Evolutionary conservation across 2,797 vertebrate species (phyloP).

Genomic region (Tamandua tetradactyla): DNA sequence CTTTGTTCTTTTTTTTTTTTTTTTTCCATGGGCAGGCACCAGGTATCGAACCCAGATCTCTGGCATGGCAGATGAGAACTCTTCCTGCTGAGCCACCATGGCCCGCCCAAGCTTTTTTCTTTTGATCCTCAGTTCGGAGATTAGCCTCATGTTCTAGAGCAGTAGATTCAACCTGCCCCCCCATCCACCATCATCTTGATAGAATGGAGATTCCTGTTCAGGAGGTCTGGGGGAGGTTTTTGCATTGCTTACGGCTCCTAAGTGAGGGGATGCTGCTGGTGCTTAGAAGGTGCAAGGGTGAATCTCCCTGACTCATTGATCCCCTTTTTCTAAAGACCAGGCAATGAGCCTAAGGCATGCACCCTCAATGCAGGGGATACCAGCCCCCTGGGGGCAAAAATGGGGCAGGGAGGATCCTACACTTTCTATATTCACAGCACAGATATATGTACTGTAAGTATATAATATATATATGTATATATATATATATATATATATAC

Average conservation of each 20-base stretch:
- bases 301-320: not conserved
- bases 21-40: no score
- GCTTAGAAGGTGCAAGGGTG: not conserved
- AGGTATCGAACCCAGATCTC: no score
- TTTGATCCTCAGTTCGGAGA: not conserved
- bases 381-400: not conserved
- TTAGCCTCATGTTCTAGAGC: not conserved
- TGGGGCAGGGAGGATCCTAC: not conserved
- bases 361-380: not conserved
- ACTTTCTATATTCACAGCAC: not conserved
- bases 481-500: no score
- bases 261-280: not conserved
- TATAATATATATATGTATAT: no score
- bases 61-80: no score
- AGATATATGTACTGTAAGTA: not conserved
- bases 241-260: not conserved
- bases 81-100: no score
- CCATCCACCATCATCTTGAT: not conserved
- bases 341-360: not conserved
- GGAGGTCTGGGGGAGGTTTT: not conserved
- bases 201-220: not conserved
- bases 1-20: no score
- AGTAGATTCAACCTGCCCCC: not conserved
- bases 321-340: not conserved
- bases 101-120: not conserved